A percentile compares a stretch with the other conserved stretches of the same genome.
These are phyloP conservation scores for Anodontia alba DNA, from an alignment of 2,888 invertebrate genomes.

Conservation along the genomic window DNA sequence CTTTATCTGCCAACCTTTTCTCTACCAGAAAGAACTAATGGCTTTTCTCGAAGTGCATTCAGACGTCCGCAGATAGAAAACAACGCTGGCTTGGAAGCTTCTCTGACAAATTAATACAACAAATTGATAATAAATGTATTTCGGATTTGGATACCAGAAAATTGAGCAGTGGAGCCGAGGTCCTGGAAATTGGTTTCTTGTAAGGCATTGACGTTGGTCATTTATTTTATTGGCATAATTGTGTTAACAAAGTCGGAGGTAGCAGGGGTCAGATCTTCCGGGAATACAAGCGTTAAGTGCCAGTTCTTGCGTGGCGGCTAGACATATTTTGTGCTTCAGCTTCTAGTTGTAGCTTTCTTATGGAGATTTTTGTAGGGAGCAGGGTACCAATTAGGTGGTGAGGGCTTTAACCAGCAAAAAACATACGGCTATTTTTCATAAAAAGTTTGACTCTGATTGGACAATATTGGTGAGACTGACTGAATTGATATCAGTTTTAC, in stretches of 20 bases:
- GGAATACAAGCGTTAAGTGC: not conserved
- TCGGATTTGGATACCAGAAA: constrained; percentile 65
- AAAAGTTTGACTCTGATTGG: no score
- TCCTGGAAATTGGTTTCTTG: constrained; percentile 64
- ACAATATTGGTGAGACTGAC: no score
- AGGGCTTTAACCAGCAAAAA: no score
- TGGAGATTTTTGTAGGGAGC: no score
- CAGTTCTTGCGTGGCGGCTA: not conserved
- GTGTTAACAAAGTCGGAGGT: constrained; percentile 44
- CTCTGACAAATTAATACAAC: constrained; percentile 65
- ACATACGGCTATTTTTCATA: no score
- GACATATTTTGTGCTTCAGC: not conserved
- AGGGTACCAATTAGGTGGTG: no score
- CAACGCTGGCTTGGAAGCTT: constrained; percentile 33
- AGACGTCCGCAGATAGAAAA: constrained; percentile 16
- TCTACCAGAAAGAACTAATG: constrained; percentile 39
- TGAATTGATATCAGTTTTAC: no score
- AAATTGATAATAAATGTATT: constrained; percentile 68
- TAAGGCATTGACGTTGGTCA: constrained; percentile 60
- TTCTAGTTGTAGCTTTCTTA: not conserved
- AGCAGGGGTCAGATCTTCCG: not conserved
- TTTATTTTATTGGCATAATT: constrained; percentile 59
- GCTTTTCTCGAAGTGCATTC: constrained; percentile 8
- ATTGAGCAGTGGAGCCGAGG: constrained; percentile 54
- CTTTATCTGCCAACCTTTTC: constrained; percentile 47